Conservation (phyloP, 2,797 vertebrate species). For the Linurgus olivaceus region DNA sequence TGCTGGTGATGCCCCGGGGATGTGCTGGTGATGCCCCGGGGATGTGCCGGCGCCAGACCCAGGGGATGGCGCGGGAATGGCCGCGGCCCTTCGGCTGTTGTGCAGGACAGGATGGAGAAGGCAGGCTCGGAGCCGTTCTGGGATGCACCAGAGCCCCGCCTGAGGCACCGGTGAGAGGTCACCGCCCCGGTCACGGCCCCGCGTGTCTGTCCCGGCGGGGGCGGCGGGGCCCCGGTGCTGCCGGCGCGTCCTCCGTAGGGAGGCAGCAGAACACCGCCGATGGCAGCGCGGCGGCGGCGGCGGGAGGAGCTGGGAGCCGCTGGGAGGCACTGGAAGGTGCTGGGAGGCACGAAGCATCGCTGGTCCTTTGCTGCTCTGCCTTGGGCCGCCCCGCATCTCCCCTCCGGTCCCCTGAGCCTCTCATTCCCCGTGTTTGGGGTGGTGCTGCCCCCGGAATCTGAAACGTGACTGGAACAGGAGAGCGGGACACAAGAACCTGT, state of each 20-base stretch:
- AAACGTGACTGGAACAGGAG: background rate
- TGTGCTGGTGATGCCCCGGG: accelerated
- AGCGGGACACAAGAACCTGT: accelerated
- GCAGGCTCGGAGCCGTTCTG: background rate
- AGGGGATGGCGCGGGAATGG: accelerated
- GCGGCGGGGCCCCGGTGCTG: background rate
- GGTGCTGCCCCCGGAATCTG: accelerated
- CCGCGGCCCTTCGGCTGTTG: accelerated
- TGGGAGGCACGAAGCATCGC: background rate
- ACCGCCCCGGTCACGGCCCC: too few species aligned
- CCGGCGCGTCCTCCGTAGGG: slow-evolving; percentile 6
- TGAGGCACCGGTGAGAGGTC: background rate
- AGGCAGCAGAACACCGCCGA: slow-evolving; percentile 51
- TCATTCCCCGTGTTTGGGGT: accelerated
- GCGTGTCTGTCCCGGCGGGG: accelerated
- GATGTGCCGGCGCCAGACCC: background rate
- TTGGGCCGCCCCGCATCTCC: background rate
- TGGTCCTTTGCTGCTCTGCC: background rate
- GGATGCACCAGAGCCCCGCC: background rate
- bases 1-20: too few species aligned
- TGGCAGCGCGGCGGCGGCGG: background rate
- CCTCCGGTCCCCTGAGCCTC: background rate
- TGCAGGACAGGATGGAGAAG: accelerated
- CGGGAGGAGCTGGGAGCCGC: background rate
- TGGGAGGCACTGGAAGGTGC: background rate